phyloP scores from a whole-genome alignment of 2,888 invertebrate species.

The Prionchulus punctatus region DNA sequence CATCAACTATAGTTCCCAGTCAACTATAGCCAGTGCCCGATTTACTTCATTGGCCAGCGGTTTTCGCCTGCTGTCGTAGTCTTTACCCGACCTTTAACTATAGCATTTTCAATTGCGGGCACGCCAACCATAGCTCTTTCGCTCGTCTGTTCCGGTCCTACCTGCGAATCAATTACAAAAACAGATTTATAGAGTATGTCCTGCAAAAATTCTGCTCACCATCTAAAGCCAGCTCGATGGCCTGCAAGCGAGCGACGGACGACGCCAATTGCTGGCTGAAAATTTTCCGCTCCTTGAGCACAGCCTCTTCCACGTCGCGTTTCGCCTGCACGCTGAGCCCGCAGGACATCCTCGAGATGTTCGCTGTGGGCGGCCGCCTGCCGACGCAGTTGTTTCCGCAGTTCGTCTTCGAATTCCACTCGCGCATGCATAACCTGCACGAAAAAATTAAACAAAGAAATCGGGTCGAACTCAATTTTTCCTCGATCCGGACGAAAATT shows the following conservation, averaged over 20 bases:
- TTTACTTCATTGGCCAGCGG: constrained; percentile 24
- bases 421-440: constrained; percentile 48
- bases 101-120: constrained; percentile 65
- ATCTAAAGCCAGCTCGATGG: constrained; percentile 57
- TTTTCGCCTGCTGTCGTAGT: constrained; percentile 24
- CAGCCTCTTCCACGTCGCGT: constrained; percentile 46
- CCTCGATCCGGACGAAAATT: too few relatives aligned
- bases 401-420: constrained; percentile 46
- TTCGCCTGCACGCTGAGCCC: constrained; percentile 40
- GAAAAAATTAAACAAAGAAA: too few relatives aligned
- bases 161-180: too few relatives aligned
- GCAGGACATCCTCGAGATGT: constrained; percentile 42
- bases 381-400: constrained; percentile 59
- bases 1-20: too few relatives aligned
- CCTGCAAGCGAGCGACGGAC: constrained; percentile 55
- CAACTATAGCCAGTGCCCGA: too few relatives aligned
- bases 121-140: constrained; percentile 82
- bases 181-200: too few relatives aligned
- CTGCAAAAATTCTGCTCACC: constrained; percentile 1
- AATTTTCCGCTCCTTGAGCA: constrained; percentile 48
- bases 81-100: constrained; percentile 40
- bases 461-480: too few relatives aligned
- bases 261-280: constrained; percentile 55
- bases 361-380: constrained; percentile 73
- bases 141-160: constrained; percentile 41